Percentiles rank a stretch among this genome's conserved stretches.
Conservation (phyloP, 2,888 invertebrate species). For the Apocheima hispidaria region DNA sequence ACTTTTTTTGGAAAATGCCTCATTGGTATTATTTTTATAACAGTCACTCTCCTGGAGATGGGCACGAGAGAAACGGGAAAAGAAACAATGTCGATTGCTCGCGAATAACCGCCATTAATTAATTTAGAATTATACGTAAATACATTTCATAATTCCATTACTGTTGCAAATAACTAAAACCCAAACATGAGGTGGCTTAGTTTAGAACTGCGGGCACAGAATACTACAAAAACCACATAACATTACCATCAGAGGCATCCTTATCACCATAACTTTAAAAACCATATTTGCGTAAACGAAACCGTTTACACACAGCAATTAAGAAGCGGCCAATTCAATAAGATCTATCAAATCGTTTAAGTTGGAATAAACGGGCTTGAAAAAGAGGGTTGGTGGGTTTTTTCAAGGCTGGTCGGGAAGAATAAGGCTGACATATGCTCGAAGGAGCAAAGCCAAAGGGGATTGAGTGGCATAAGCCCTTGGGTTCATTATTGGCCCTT, state of each 20-base stretch:
- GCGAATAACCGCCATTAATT: too few species aligned
- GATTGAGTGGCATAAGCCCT: constrained; percentile 81
- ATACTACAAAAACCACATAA: constrained; percentile 11
- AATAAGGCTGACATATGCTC: constrained; percentile 79
- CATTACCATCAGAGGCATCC: constrained; percentile 22
- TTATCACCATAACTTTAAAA: constrained; percentile 28
- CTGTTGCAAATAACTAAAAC: constrained; percentile 10
- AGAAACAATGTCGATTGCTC: too few species aligned
- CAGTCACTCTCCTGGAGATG: too few species aligned
- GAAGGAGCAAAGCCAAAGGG: constrained; percentile 68
- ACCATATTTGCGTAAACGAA: constrained; percentile 28
- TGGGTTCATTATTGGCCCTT: constrained; percentile 78
- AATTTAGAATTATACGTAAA: too few species aligned
- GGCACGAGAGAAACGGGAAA: too few species aligned
- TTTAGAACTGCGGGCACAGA: neutral
- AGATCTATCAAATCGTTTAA: constrained; percentile 33
- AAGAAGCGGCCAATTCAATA: constrained; percentile 40
- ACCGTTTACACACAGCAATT: constrained; percentile 44
- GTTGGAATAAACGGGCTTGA: constrained; percentile 19
- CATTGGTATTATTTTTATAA: too few species aligned
- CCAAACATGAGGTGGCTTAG: constrained; percentile 6
- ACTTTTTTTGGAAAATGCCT: too few species aligned
- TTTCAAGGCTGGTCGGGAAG: constrained; percentile 53
- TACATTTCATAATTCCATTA: neutral
- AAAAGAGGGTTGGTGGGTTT: constrained; percentile 50